Evolutionary conservation across 2,888 invertebrate genomes (phyloP).

Genomic region (Stenotaenia linearis): DNA sequence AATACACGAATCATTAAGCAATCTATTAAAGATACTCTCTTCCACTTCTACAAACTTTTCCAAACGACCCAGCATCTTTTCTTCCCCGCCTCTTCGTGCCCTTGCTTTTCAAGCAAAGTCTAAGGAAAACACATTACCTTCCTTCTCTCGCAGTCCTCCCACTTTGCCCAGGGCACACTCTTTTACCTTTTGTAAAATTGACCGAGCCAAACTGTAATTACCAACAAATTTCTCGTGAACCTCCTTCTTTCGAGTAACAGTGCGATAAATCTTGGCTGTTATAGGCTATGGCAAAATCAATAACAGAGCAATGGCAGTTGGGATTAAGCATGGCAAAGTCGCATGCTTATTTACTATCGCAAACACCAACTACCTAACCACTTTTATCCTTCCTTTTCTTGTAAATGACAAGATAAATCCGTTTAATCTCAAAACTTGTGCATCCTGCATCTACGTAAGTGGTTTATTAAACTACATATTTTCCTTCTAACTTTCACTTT

Average conservation of each 20-base stretch:
- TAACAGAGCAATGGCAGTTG: not conserved
- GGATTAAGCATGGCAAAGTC: constrained; percentile 5
- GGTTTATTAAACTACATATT: not conserved
- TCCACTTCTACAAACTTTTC: constrained; percentile 4
- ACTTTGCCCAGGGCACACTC: not conserved
- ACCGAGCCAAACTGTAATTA: constrained; percentile 9
- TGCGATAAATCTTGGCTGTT: constrained; percentile 4
- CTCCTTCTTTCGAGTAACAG: constrained; percentile 9
- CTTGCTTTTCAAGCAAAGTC: not conserved
- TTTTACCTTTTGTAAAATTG: constrained; percentile 9
- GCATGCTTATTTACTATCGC: not conserved
- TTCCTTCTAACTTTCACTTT: not conserved
- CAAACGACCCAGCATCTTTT: constrained; percentile 4
- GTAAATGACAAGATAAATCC: not conserved
- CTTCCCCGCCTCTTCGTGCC: not conserved
- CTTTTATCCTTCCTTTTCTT: not conserved
- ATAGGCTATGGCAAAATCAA: not conserved
- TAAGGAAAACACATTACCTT: not conserved
- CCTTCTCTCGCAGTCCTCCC: not conserved
- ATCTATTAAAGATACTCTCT: constrained; percentile 5
- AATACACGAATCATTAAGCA: constrained; percentile 9
- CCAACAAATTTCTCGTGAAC: constrained; percentile 9
- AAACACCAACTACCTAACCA: constrained; percentile 1
- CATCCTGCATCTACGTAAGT: not conserved
- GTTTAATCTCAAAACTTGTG: not conserved